Base-by-base conservation (phyloP, 2,113 vertebrate genomes). In the Gymnorhina tibicen region DNA sequence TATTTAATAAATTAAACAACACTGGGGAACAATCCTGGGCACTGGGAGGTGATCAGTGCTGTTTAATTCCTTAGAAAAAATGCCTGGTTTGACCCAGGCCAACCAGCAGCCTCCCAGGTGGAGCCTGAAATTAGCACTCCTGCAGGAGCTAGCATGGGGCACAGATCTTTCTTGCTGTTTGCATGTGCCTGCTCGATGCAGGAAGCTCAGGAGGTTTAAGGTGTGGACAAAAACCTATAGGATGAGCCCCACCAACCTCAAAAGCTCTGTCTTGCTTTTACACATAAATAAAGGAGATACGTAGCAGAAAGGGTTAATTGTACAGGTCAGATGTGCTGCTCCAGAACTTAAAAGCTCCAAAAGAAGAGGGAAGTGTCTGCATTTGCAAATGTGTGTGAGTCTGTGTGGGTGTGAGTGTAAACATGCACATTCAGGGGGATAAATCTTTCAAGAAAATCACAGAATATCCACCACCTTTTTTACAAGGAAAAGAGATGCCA, bases 381-480 rank as follows among this genome's bases (percentile, higher is more conserved):
- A 47, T 95, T 93, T 93, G 96, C 94, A 95, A 96, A 96, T 93
- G 75, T 41, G 35, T 91, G 67, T 41, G 79, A 93, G 63, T 84
- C 75, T 88, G 27, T 82, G 91, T 87, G 81, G 95, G 94, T 79
- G 93, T 86, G 76, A 89, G 72, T 63, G 68, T 67, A 96, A 93
- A 95, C 94, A 95, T 86, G 82, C 68, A 74, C 90, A 93, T 95
- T 68, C 41, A 78, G 76, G 76, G 84, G 89, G 78, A 55, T 81
- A 94, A 94, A 94, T 76, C 95, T 95, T 91, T 66, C 92, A 89
- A 78, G 92, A 90, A 85, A 91, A 96, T 92, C 92, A 88, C 76
- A 81, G 85, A 95, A 94, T 86, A 96, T 74, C 85, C 79, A 86
- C 56, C 68, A 77, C 72, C 68, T 63, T 78, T 67, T 84, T 81